A percentile compares a stretch with the other conserved stretches of the same genome.
These are phyloP conservation scores for Drosophila flavopinicola DNA, from an alignment of 2,888 invertebrate genomes.

Conservation along the genomic window DNA sequence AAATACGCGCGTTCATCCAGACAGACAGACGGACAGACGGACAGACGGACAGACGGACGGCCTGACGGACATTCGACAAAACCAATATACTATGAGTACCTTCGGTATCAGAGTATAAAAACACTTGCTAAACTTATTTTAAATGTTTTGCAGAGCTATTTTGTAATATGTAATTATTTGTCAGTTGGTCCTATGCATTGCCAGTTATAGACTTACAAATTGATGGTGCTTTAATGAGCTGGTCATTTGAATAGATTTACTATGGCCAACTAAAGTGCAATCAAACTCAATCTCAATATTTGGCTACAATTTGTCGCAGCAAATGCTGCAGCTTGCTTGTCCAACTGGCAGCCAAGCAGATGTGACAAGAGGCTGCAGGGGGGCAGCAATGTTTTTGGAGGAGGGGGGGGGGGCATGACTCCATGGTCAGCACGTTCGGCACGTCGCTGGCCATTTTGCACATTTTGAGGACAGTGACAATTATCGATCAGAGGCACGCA, in stretches of 20 bases:
- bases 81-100: too few relatives aligned
- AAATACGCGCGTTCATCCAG: too few relatives aligned
- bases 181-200: not conserved
- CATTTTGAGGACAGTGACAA: conserved; percentile 67
- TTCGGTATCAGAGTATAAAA: too few relatives aligned
- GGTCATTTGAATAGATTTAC: conserved; percentile 6
- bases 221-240: conserved; percentile 14
- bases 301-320: conserved; percentile 55
- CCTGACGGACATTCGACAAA: too few relatives aligned
- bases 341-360: too few relatives aligned
- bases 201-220: not conserved
- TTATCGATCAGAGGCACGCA: conserved; percentile 74
- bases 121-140: too few relatives aligned
- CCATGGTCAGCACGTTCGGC: conserved; percentile 41
- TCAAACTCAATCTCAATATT: conserved; percentile 56
- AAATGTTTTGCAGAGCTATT: too few relatives aligned
- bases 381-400: too few relatives aligned
- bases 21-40: too few relatives aligned
- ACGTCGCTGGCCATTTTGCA: conserved; percentile 54
- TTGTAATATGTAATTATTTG: not conserved
- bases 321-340: too few relatives aligned
- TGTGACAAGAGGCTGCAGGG: too few relatives aligned
- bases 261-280: conserved; percentile 50
- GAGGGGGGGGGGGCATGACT: not conserved
- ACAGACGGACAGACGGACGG: too few relatives aligned